Percentiles rank a stretch among this genome's conserved stretches.
These are phyloP conservation scores for Macropus fuliginosus DNA, from an alignment of 2,797 vertebrate species.

Conservation along the genomic window DNA sequence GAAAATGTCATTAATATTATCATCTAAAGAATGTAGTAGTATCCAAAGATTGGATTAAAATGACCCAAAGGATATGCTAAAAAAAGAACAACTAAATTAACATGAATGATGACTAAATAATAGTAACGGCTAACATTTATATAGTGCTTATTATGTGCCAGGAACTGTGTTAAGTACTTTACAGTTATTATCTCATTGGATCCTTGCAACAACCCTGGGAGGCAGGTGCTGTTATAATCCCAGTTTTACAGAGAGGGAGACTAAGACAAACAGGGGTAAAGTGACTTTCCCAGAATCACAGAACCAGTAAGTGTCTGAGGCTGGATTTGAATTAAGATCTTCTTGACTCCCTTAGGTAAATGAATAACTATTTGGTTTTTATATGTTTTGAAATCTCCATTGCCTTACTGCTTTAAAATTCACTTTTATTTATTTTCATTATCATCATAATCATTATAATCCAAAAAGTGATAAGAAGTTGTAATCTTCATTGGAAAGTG, in stretches of 20 bases:
- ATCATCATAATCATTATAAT: not conserved
- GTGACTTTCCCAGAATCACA: not conserved
- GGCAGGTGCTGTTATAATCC: not conserved
- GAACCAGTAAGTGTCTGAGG: not conserved
- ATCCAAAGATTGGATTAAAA: slow-evolving; percentile 23
- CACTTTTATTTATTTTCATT: not conserved
- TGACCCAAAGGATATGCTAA: slow-evolving; percentile 19
- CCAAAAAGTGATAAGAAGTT: not conserved
- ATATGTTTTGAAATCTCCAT: not conserved
- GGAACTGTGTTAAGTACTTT: not conserved
- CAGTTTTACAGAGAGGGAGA: not conserved
- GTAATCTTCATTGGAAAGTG: not conserved
- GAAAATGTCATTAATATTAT: not conserved
- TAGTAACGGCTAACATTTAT: not conserved
- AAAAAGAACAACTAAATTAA: not conserved
- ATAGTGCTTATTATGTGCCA: not conserved
- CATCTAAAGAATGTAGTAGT: not conserved
- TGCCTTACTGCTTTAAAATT: not conserved
- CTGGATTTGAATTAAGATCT: not conserved
- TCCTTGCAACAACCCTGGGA: not conserved
- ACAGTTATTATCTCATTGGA: not conserved
- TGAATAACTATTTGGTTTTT: not conserved
- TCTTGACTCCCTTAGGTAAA: not conserved
- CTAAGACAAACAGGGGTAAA: not conserved
- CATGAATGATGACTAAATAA: not conserved